Base-by-base conservation (phyloP, 2,113 vertebrate species). In the Notechis scutatus region DNA sequence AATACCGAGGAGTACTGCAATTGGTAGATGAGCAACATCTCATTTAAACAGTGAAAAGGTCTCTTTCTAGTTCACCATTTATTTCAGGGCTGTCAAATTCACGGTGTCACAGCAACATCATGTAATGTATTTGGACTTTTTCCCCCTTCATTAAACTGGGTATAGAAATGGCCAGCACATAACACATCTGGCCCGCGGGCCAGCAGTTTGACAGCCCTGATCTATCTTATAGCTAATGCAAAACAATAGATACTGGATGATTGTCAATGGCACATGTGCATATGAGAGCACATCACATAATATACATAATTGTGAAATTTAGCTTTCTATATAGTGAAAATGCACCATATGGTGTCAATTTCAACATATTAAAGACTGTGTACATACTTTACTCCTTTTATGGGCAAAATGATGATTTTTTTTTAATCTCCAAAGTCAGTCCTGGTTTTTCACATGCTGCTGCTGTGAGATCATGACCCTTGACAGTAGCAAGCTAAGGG, bases 231-330 rank as follows among this genome's bases (percentile, higher is more conserved):
- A 74, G 24, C 10, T 20, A 29, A n/a, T 12, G 47, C 45, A 52
- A 52, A n/a, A 57, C 45, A 24, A 74, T 39, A 4, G 8, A 57
- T 47, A 59, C 74, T 45, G 39, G 34, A 42, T 81, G 6, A 90
- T 15, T 87, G 81, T 93, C 93, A 94, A 93, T 90, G 90, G 59
- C 42, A 95, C 95, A 93, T 29, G 92, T 89, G 94, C 29, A 90
- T 54, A 55, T 94, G 85, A 69, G 88, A 96, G 24, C 52, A 11
- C 15, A n/a, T 88, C 89, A 89, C 45, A 89, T 88, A 93, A 39
- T 93, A 56, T 15, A 94, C 23, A 55, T 88, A 50, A 81, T 94
- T 52, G 88, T 61, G 14, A 29, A 42, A 85, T 8, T 85, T 90
- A 4, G 92, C 88, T 56, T 42, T 74, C 86, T 95, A 45, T 23